Conservation (phyloP, 2,797 vertebrate genomes). For the Poecilia picta region DNA sequence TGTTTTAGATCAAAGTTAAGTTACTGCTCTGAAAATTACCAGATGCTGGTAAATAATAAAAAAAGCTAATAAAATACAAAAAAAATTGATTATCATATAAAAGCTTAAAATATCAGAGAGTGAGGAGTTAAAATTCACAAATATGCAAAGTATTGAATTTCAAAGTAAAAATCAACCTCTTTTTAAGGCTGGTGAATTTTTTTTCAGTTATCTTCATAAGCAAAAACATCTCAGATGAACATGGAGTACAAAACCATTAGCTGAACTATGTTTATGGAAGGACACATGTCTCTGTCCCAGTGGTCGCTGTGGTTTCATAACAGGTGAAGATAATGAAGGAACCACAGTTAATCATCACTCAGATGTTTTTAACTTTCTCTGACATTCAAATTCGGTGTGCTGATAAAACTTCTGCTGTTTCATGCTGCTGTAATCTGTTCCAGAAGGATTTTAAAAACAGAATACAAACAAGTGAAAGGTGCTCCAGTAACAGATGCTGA, state of each 20-base stretch:
- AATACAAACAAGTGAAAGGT: not conserved
- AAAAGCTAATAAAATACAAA: not conserved
- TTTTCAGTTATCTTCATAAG: not conserved
- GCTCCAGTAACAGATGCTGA: not conserved
- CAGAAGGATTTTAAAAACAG: not conserved
- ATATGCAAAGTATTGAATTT: no score
- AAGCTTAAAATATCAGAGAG: not conserved
- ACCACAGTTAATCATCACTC: conserved; percentile 56
- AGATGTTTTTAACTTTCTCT: conserved; percentile 52
- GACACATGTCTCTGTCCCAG: not conserved
- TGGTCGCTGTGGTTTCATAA: conserved; percentile 41
- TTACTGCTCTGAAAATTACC: not conserved
- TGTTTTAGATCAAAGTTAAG: not conserved
- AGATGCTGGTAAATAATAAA: not conserved
- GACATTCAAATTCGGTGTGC: not conserved
- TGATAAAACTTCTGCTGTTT: not conserved
- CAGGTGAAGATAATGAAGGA: conserved; percentile 15
- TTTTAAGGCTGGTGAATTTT: no score
- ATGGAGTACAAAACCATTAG: not conserved
- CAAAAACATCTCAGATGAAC: conserved; percentile 2
- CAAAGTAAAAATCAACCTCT: no score
- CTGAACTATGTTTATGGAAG: not conserved
- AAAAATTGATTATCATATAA: not conserved
- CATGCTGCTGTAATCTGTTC: not conserved
- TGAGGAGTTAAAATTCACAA: not conserved